A percentile compares a stretch with the other conserved stretches of the same genome.
Evolutionary conservation across 1,140 invertebrate genomes (phyloP).

Genomic region (Cydia splendana): DNA sequence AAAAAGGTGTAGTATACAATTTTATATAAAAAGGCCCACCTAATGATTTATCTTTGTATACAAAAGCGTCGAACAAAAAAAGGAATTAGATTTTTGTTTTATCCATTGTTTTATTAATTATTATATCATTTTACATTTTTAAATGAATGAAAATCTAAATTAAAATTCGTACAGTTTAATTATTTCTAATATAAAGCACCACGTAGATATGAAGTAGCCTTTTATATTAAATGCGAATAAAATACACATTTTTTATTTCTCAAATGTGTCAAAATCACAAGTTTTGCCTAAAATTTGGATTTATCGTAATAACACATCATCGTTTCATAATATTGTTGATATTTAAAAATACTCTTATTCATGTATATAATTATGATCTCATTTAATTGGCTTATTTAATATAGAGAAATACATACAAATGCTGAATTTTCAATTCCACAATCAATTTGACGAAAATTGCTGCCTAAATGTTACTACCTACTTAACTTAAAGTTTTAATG

Average conservation of each 20-base stretch:
- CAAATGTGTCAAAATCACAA: conserved; percentile 16
- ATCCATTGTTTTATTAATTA: neutral
- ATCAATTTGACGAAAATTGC: no score
- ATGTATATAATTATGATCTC: neutral
- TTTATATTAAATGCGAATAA: neutral
- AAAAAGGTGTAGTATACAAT: no score
- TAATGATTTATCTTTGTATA: neutral
- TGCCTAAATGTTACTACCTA: no score
- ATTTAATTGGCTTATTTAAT: neutral
- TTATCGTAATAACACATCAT: neutral
- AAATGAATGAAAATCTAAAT: neutral
- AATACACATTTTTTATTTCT: neutral
- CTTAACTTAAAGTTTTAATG: no score
- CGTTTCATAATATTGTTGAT: neutral
- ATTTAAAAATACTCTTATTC: neutral
- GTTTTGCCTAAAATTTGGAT: neutral
- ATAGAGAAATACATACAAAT: neutral
- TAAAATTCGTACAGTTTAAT: neutral
- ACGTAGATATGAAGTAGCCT: neutral
- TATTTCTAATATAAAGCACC: neutral
- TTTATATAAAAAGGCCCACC: no score
- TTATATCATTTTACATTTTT: neutral
- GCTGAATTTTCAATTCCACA: neutral
- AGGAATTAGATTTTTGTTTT: neutral
- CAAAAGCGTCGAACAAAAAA: neutral